Evolutionary conservation across 92 coral and sea anemone genomes (phyloP), one percentile per base, ranked within the genome.

Genomic region (Micromussa lordhowensis): DNA sequence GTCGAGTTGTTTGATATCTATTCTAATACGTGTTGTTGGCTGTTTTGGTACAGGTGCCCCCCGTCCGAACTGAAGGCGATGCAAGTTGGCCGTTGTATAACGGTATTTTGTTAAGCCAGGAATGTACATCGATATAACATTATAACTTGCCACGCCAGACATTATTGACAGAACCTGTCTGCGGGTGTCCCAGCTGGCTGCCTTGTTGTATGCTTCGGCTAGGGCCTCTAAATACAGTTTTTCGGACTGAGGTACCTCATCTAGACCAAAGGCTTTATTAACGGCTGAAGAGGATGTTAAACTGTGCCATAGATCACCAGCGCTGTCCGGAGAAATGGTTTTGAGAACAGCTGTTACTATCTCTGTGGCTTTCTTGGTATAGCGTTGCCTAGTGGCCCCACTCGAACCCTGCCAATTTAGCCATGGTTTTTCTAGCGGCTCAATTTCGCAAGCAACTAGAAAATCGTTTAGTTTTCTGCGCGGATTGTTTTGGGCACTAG

Each of bases 91-190:
- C 73, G 83, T 82, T 31, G 92, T 44, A 77, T 57, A 89, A 2
- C 92, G 83, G 73, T 83, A 89, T 31, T 70, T 89, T 24, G 92
- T 89, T 18, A 76, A n/a, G 19, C 92, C 84, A n/a, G 91, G 91
- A 68, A 88, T 59, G 36, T 32, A 82, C 4, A 16, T 18, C 15
- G 78, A 58, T 14, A 89, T 75, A 44, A 13, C 74, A 16, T 72
- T 89, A 73, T 34, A 89, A 14, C 58, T 44, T 44, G 35, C 84
- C 15, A 89, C 92, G 4, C 91, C 82, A 57, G 91, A 40, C 87
- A 82, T 82, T n/a, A 55, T 57, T 2, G 89, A 85, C 13, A 85
- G 63, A 30, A 75, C 76, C 53, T 85, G 82, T 38, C 91, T 29
- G 68, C 84, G 85, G 4, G 84, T 83, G 16, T 89, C 88, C 92